phyloP scores from a whole-genome alignment of 2,113 vertebrate genomes.

The Ariopsis seemanni region DNA sequence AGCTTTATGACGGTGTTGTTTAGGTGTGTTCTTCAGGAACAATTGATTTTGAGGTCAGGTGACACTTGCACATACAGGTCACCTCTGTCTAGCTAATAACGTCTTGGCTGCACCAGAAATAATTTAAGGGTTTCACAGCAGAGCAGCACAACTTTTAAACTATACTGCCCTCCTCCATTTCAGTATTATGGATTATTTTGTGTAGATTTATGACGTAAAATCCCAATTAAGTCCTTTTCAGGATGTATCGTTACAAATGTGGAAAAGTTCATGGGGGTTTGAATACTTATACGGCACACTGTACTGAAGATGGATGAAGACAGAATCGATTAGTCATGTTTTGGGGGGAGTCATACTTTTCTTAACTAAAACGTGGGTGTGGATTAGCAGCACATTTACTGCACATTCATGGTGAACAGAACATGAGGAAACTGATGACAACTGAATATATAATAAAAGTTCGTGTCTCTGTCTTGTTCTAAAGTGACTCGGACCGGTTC shows the following conservation, averaged over 20 bases:
- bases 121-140: too few species aligned
- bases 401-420: background rate
- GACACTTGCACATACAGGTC: too few species aligned
- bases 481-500: conserved; percentile 72
- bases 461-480: conserved; percentile 29
- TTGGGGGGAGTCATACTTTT: too few species aligned
- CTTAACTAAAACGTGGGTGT: too few species aligned
- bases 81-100: too few species aligned
- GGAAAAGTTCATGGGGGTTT: background rate
- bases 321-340: too few species aligned
- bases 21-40: background rate
- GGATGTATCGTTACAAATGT: background rate
- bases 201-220: background rate
- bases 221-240: background rate
- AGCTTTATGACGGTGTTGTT: background rate
- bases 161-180: background rate
- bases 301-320: background rate
- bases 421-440: background rate
- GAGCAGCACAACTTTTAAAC: background rate
- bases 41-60: background rate
- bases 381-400: background rate
- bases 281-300: background rate
- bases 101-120: too few species aligned
- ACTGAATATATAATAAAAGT: background rate
- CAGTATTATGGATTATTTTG: background rate